These are phyloP conservation scores for Suillia variegata DNA, from an alignment of 2,888 invertebrate species.

Conservation along the genomic window DNA sequence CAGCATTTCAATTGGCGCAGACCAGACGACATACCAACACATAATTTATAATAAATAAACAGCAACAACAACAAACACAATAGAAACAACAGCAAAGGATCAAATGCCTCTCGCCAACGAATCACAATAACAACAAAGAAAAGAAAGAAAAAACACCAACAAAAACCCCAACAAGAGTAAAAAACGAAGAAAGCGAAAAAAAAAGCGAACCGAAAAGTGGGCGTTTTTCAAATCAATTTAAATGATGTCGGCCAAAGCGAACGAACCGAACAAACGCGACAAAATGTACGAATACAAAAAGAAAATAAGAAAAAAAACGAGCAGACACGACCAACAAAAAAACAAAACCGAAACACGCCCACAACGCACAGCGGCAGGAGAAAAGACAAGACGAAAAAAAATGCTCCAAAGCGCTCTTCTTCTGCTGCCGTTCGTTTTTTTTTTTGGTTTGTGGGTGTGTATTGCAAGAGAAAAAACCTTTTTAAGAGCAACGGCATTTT, in stretches of 20 bases:
- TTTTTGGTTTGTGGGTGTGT: too few species aligned
- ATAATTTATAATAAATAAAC: slow-evolving; percentile 23
- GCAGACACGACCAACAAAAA: too few species aligned
- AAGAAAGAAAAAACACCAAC: too few species aligned
- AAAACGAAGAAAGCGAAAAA: too few species aligned
- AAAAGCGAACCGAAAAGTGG: slow-evolving; percentile 32
- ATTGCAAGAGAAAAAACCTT: slow-evolving; percentile 17
- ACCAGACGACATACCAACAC: slow-evolving; percentile 25
- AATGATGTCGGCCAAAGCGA: slow-evolving; percentile 37
- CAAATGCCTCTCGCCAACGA: slow-evolving; percentile 22
- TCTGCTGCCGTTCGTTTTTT: too few species aligned
- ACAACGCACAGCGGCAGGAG: slow-evolving; percentile 20
- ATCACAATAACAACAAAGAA: slow-evolving; percentile 23
- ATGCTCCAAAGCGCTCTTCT: too few species aligned
- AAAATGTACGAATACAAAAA: neutral
- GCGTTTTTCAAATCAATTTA: slow-evolving; percentile 49
- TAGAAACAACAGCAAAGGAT: slow-evolving; percentile 3
- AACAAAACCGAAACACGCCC: slow-evolving; percentile 32
- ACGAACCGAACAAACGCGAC: slow-evolving; percentile 26
- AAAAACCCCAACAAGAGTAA: too few species aligned
- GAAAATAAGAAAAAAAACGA: neutral
- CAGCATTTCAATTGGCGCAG: slow-evolving; percentile 30
- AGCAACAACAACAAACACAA: slow-evolving; percentile 3
- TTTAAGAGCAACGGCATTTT: neutral
- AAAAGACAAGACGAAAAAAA: neutral